Percentiles rank a stretch among this genome's conserved stretches.
These are phyloP conservation scores for Grammomys surdaster DNA, from an alignment of 2,113 vertebrate genomes.

Conservation along the genomic window DNA sequence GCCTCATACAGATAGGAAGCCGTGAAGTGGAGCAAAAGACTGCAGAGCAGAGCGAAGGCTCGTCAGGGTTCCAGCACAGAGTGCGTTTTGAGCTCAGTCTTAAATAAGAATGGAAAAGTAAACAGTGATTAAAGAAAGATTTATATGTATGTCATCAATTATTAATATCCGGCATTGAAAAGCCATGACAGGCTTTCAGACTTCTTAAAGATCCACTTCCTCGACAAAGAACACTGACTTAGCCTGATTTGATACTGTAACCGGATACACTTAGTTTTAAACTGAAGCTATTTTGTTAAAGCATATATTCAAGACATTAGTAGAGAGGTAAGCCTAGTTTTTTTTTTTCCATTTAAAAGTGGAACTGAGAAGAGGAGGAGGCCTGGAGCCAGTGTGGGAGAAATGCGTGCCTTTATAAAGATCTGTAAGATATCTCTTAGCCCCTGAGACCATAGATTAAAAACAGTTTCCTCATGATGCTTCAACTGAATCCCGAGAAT, in stretches of 20 bases:
- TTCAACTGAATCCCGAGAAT: background rate
- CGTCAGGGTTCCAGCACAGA: background rate
- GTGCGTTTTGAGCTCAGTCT: background rate
- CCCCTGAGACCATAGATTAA: background rate
- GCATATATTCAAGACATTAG: background rate
- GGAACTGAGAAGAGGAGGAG: background rate
- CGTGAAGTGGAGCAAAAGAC: background rate
- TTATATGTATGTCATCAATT: background rate
- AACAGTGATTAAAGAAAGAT: background rate
- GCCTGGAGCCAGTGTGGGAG: conserved; percentile 11
- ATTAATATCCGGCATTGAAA: background rate
- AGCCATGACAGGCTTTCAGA: background rate
- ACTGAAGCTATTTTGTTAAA: background rate
- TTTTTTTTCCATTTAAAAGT: conserved; percentile 29
- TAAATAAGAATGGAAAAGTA: conserved; percentile 1
- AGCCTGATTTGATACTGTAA: background rate
- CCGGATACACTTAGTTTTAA: background rate
- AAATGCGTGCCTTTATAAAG: conserved; percentile 38
- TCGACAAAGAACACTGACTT: background rate
- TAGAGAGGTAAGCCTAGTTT: background rate
- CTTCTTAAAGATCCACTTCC: background rate
- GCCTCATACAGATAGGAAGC: background rate
- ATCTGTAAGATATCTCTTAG: conserved; percentile 2
- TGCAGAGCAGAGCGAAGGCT: background rate
- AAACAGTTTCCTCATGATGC: background rate